Conservation (phyloP, 2,888 invertebrate genomes). For the Anthophora plumipes region DNA sequence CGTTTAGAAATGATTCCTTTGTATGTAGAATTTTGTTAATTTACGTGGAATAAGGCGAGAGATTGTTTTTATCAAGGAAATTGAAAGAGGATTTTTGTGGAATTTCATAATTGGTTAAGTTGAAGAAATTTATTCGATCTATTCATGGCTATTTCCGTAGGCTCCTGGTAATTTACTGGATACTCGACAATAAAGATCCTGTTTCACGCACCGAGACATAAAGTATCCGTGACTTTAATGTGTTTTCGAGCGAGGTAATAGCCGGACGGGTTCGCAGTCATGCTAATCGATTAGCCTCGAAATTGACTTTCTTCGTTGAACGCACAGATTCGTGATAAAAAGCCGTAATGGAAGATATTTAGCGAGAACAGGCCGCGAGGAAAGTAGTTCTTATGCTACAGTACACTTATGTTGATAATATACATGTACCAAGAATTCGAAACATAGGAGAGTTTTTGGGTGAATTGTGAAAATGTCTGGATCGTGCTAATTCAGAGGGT, state of each 20-base stretch:
- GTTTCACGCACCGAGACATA: not conserved
- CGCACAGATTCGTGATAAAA: not conserved
- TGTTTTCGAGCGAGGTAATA: conserved; percentile 11
- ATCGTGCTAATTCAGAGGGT: no score
- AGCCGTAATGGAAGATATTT: not conserved
- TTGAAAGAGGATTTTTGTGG: no score
- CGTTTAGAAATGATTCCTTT: no score
- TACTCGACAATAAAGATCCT: not conserved
- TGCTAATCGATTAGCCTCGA: conserved; percentile 18
- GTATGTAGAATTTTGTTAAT: no score
- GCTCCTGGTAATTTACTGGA: not conserved
- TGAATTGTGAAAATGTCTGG: no score
- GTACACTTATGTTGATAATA: no score
- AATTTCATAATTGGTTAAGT: no score
- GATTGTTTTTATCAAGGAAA: no score
- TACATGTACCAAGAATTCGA: no score
- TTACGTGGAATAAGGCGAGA: no score
- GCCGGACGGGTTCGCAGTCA: not conserved
- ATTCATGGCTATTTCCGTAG: not conserved
- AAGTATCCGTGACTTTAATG: conserved; percentile 12
- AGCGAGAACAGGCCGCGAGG: not conserved
- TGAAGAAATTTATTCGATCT: not conserved
- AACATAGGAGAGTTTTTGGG: no score
- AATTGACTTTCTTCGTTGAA: not conserved
- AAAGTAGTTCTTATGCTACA: no score